Evolutionary conservation across 2,888 invertebrate species (phyloP).

Genomic region (Venusia cambrica): DNA sequence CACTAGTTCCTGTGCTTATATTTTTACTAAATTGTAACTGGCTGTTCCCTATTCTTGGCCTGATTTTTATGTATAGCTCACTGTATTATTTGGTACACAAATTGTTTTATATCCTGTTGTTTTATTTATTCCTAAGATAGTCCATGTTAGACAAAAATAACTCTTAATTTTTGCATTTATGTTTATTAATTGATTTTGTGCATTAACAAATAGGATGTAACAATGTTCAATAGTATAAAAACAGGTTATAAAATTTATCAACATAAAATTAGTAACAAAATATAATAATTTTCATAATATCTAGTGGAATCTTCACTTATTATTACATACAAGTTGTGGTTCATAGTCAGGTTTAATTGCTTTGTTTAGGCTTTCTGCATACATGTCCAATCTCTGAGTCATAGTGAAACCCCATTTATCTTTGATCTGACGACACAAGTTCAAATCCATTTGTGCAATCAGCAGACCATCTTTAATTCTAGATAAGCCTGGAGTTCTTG

Average conservation of each 20-base stretch:
- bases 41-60: constrained; percentile 63
- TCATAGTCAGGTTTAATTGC: constrained; percentile 55
- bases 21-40: constrained; percentile 33
- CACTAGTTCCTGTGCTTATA: neutral
- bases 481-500: constrained; percentile 92
- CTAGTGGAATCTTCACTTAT: constrained; percentile 13
- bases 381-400: constrained; percentile 96
- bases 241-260: too few species aligned
- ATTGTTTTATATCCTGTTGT: constrained; percentile 61
- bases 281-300: constrained; percentile 5
- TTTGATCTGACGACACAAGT: constrained; percentile 95
- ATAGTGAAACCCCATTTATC: constrained; percentile 98
- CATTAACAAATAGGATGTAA: constrained; percentile 5
- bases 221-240: too few species aligned
- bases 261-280: constrained; percentile 11
- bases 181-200: too few species aligned
- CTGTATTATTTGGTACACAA: constrained; percentile 78
- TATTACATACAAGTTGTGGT: constrained; percentile 48
- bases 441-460: constrained; percentile 94
- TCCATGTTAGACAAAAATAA: too few species aligned
- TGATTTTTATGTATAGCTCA: constrained; percentile 74
- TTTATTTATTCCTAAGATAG: constrained; percentile 46
- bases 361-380: constrained; percentile 86
- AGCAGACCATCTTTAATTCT: constrained; percentile 92
- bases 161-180: too few species aligned